Conservation (phyloP, 2,113 vertebrate genomes). For the Sakesphorus luctuosus region DNA sequence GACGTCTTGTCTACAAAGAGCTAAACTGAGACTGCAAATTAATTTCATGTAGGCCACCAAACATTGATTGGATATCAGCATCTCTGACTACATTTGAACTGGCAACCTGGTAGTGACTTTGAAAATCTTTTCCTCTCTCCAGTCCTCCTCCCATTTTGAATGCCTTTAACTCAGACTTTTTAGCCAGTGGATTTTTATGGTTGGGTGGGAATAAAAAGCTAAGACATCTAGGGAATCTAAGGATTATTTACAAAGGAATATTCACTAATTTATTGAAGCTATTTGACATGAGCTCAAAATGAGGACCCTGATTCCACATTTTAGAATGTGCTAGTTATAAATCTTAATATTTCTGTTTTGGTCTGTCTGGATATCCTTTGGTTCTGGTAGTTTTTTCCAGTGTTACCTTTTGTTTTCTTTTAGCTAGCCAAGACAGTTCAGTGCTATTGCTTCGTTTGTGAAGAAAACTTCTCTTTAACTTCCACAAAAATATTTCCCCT, state of each 20-base stretch:
- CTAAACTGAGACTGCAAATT: constrained; percentile 15
- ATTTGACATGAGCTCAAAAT: not conserved
- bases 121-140: constrained; percentile 44
- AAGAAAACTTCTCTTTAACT: not conserved
- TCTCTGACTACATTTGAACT: constrained; percentile 36
- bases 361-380: not conserved
- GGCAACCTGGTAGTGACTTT: constrained; percentile 34
- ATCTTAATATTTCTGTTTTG: not conserved
- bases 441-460: not conserved
- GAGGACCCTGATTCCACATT: not conserved
- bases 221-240: not conserved
- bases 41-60: constrained; percentile 39
- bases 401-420: not conserved
- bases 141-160: constrained; percentile 33
- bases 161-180: constrained; percentile 61
- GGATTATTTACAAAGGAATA: not conserved
- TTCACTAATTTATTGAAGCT: not conserved
- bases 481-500: not conserved
- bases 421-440: not conserved
- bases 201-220: constrained; percentile 29
- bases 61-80: constrained; percentile 1
- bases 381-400: not conserved
- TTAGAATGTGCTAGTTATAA: not conserved
- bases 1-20: constrained; percentile 22
- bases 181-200: constrained; percentile 55